A percentile compares a stretch with the other conserved stretches of the same genome.
Evolutionary conservation across 2,113 vertebrate species (phyloP).

Genomic region (Clarias batrachus): DNA sequence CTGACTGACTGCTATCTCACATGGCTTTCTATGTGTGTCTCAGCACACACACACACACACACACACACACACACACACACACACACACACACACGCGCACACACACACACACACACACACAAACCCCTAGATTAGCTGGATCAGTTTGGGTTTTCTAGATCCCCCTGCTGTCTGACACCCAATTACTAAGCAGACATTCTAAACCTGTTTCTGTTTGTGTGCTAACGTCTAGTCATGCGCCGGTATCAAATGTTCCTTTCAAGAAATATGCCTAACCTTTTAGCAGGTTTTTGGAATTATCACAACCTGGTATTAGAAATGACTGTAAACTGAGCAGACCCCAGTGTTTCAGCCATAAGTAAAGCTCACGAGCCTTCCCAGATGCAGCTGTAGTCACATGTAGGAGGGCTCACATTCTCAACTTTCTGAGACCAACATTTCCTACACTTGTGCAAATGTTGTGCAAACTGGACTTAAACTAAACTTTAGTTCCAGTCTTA

Average conservation of each 20-base stretch:
- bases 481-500: background rate
- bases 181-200: conserved; percentile 38
- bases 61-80: conserved; percentile 23
- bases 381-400: background rate
- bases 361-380: background rate
- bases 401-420: background rate
- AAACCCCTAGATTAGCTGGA: conserved; percentile 67
- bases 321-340: background rate
- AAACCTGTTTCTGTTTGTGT: conserved; percentile 22
- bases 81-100: too few relatives aligned
- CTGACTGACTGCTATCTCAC: conserved; percentile 67
- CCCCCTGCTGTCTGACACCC: conserved; percentile 53
- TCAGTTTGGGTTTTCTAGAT: conserved; percentile 71
- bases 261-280: conserved; percentile 11
- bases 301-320: background rate
- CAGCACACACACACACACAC: conserved; percentile 16
- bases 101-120: conserved; percentile 29
- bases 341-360: background rate
- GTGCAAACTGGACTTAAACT: background rate
- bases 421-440: background rate
- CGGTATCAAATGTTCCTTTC: conserved; percentile 6
- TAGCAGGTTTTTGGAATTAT: background rate
- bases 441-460: too few relatives aligned
- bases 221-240: conserved; percentile 7
- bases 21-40: conserved; percentile 46